Evolutionary conservation across 2,113 vertebrate species (phyloP).

Genomic region (Ailurus styani): DNA sequence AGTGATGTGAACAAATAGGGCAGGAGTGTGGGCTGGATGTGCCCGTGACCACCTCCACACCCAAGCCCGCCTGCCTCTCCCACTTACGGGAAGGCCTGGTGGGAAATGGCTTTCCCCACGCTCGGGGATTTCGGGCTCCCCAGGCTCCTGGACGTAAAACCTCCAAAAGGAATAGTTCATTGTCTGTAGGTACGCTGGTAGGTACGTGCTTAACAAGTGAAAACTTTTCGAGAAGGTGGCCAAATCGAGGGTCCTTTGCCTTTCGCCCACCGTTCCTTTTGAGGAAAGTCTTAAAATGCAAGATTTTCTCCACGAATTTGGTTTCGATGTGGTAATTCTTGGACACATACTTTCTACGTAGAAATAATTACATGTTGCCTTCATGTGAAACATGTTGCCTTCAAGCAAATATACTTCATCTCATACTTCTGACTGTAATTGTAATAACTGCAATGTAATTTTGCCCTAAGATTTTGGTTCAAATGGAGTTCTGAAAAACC

Average conservation of each 20-base stretch:
- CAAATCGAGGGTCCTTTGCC: neutral
- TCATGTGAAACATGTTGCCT: slow-evolving; percentile 55
- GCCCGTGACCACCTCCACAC: neutral
- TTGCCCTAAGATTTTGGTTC: neutral
- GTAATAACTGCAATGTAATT: slow-evolving; percentile 17
- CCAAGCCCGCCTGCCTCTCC: neutral
- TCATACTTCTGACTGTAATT: slow-evolving; percentile 52
- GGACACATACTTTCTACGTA: slow-evolving; percentile 57
- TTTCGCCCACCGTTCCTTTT: neutral
- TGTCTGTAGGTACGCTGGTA: neutral
- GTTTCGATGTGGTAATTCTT: slow-evolving; percentile 60
- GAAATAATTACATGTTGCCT: slow-evolving; percentile 69
- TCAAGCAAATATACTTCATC: slow-evolving; percentile 5
- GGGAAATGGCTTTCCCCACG: neutral
- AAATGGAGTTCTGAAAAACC: slow-evolving; percentile 12
- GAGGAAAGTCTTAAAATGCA: neutral
- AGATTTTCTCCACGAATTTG: slow-evolving; percentile 35
- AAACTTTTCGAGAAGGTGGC: neutral
- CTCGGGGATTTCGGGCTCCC: neutral
- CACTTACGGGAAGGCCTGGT: neutral
- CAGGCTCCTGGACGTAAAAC: neutral
- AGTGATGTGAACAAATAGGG: neutral
- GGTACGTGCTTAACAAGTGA: neutral
- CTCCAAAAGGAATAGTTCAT: neutral
- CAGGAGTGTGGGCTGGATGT: neutral